Evolutionary conservation across 2,113 vertebrate genomes (phyloP), one percentile per base, ranked within the genome.

Genomic region (Ochotona curzoniae): DNA sequence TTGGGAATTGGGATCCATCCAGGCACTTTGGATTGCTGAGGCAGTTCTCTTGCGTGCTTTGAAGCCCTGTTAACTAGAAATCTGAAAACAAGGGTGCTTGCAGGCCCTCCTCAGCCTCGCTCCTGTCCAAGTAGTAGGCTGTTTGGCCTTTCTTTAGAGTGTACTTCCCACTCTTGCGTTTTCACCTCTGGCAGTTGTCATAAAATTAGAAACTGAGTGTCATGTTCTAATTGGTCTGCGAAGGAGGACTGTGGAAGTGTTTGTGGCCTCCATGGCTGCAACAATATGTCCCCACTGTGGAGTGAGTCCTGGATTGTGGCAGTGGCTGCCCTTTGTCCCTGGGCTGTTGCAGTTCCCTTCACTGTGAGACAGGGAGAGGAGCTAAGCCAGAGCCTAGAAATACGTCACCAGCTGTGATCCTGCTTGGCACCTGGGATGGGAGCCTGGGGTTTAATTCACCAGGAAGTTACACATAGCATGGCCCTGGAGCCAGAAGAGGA

Each of bases 181-280:
- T 86, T 49, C 75, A 92, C 82, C 83, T 66, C 25, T 88, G 79
- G 76, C 9, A 0, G 25, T 88, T 90, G 64, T 86, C 54, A 71
- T 21, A 76, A 32, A 80, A 54, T 76, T 83, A 60, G 23, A 69
- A 93, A 61, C 51, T 47, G 21, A 89, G 63, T 78, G 60, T 88
- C 47, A 2, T 73, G 11, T 67, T 69, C 66, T 87, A 44, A 88
- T 57, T 25, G 54, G 32, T 66, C 20, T 54, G 44, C 10, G 20
- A 49, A 54, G 57, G 66, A 71, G 44, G 70, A 13, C 14, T 14
- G 54, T 57, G 51, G 21, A 69, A 35, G 35, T 1, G 8, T 84
- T 38, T 80, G 73, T 79, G 20, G 61, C 87, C 8, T 2, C 7
- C 17, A 5, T 57, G 15, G 44, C 44, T 44, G 82, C 67, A 67